Conservation (phyloP, 2,797 vertebrate species). For the Rhabdomys pumilio region DNA sequence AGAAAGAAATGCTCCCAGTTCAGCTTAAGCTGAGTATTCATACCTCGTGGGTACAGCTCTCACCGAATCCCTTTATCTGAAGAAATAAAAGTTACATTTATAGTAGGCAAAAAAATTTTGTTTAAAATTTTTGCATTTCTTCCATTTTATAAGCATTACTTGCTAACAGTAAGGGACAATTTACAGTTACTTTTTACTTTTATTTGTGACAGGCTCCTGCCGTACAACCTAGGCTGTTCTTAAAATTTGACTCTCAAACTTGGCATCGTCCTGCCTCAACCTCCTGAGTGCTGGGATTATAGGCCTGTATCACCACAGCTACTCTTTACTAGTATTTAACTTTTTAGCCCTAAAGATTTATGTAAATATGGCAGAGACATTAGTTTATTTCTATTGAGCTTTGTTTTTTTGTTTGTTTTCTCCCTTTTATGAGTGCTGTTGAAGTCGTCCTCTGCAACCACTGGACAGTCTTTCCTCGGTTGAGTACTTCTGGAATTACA, state of each 20-base stretch:
- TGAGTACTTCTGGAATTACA: not conserved
- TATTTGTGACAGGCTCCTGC: not conserved
- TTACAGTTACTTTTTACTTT: conserved; percentile 18
- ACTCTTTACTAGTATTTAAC: not conserved
- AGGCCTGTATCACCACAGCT: not conserved
- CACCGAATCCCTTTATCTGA: not conserved
- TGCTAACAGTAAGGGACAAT: conserved; percentile 15
- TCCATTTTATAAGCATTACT: conserved; percentile 10
- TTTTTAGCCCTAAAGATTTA: conserved; percentile 4
- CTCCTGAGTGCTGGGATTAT: not conserved
- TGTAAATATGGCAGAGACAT: not conserved
- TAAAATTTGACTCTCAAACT: not conserved
- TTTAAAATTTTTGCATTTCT: conserved; percentile 38
- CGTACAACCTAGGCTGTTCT: not conserved
- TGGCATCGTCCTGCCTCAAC: not conserved
- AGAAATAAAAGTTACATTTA: not conserved
- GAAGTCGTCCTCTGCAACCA: not conserved
- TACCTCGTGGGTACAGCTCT: not conserved
- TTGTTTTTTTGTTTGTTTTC: not conserved
- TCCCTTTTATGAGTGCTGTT: not conserved
- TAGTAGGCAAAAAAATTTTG: not conserved
- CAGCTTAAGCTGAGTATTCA: not conserved
- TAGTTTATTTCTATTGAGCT: conserved; percentile 27
- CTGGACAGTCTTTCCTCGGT: not conserved
- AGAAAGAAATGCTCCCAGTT: not conserved